phyloP scores from a whole-genome alignment of 2,888 invertebrate genomes.

The Oligia fasciuncula region DNA sequence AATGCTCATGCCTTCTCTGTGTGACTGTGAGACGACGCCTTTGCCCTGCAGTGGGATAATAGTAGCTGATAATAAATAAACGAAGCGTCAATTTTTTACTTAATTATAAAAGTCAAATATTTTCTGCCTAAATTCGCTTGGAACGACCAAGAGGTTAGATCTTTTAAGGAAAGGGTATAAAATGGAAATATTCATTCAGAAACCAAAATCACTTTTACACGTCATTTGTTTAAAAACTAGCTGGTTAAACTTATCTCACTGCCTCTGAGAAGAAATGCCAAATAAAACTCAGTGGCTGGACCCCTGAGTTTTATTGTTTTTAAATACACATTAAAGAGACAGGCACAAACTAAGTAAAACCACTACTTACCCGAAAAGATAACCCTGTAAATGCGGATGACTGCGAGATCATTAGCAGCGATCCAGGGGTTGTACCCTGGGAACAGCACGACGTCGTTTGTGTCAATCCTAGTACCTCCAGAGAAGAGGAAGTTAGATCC shows the following conservation, averaged over 20 bases:
- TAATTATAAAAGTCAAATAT: neutral
- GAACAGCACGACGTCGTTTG: conserved; percentile 63
- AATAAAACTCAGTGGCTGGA: neutral
- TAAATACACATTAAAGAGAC: neutral
- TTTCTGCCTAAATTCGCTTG: neutral
- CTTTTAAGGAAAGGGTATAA: neutral
- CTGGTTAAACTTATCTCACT: too few relatives aligned
- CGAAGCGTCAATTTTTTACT: neutral
- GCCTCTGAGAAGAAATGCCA: neutral
- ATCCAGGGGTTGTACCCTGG: conserved; percentile 71
- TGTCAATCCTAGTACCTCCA: conserved; percentile 72
- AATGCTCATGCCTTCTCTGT: neutral
- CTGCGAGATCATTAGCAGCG: conserved; percentile 73
- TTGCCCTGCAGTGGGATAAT: neutral
- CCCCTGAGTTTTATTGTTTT: neutral
- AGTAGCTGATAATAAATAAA: neutral
- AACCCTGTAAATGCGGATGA: conserved; percentile 65
- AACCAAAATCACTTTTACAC: neutral
- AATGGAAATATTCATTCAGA: neutral
- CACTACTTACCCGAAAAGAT: conserved; percentile 68
- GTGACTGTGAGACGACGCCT: neutral
- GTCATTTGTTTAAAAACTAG: neutral
- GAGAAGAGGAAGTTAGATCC: conserved; percentile 73
- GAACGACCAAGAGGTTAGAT: too few relatives aligned
- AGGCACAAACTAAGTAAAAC: neutral